These are phyloP conservation scores for Malurus elegans DNA, from an alignment of 2,113 vertebrate genomes.

Conservation along the genomic window DNA sequence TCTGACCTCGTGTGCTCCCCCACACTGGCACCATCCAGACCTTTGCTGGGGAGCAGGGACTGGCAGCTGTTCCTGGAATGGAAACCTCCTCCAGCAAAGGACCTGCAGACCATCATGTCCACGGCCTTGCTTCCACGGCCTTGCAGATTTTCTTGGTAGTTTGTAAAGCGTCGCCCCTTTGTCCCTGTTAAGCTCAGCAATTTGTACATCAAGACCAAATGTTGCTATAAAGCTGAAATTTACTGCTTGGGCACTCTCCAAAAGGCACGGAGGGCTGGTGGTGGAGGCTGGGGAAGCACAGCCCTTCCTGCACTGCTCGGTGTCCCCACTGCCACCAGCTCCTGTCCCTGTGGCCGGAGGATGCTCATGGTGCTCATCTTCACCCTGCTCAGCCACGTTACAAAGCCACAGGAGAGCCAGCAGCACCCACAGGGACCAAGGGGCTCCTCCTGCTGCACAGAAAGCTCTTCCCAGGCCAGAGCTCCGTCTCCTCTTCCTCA, in stretches of 20 bases:
- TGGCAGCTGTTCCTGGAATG: neutral
- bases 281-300: neutral
- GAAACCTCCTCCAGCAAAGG: neutral
- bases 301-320: neutral
- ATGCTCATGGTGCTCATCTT: neutral
- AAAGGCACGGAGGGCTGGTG: neutral
- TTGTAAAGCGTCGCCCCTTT: accelerated
- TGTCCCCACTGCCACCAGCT: accelerated
- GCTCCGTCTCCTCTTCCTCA: neutral
- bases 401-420: neutral
- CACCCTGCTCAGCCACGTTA: accelerated
- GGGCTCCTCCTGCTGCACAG: neutral
- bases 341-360: neutral
- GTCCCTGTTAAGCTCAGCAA: neutral
- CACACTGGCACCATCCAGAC: neutral
- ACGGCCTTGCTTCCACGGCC: neutral
- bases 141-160: no score
- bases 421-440: neutral
- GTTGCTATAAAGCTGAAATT: neutral
- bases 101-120: neutral
- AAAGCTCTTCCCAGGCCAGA: neutral
- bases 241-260: neutral
- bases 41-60: neutral
- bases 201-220: neutral
- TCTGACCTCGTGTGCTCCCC: neutral